Evolutionary conservation across 2,888 invertebrate genomes (phyloP), one percentile per base, ranked within the genome.

Genomic region (Omphaloscelis lunosa): DNA sequence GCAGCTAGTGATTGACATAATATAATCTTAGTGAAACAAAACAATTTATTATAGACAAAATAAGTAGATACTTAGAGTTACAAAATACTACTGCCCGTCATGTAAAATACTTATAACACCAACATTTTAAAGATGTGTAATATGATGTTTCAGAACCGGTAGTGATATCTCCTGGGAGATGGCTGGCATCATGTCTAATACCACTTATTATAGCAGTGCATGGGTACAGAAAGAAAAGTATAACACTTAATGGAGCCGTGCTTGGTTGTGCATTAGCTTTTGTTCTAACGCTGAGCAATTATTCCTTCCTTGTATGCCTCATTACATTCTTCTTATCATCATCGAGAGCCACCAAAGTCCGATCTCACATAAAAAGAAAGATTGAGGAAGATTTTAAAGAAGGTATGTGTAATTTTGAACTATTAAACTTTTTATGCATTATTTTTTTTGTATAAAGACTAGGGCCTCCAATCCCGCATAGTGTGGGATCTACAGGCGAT

Each of bases 281-380:
- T 89, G 94, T 98, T 39, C 92, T 99, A 61, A 98, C 98, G 4
- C 94, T 99, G 45, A 98, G 98, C 71, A 99, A 97, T 92, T 98
- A 98, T 90, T 97, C 98, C 79, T 99, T 99, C 92, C 94, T 98
- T 66, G 97, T 97, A 23, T 97, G 98, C 83, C 95, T 99, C 53
- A 94, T 98, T 27, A 96, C 97, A 7, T 99, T 99, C 93, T 99
- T 99, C 91, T 92, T 98, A 41, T 97, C 98, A 66, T 98, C 98
- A 4, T 98, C 99, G 0, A 98, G 97, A 91, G 98, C 98, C 0
- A 99, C 99, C 1, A 98, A 98, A 93, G 98, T 98, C 90, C 97
- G 98, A 34, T 94, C 97, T 1, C 94, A 97, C 74, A 92, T 97
- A 68, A 98, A 98, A 91, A 96, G 95, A 77, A 98, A 97, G 90